Base-by-base conservation (phyloP, 2,113 vertebrate genomes). In the Rhabdomys dilectus region DNA sequence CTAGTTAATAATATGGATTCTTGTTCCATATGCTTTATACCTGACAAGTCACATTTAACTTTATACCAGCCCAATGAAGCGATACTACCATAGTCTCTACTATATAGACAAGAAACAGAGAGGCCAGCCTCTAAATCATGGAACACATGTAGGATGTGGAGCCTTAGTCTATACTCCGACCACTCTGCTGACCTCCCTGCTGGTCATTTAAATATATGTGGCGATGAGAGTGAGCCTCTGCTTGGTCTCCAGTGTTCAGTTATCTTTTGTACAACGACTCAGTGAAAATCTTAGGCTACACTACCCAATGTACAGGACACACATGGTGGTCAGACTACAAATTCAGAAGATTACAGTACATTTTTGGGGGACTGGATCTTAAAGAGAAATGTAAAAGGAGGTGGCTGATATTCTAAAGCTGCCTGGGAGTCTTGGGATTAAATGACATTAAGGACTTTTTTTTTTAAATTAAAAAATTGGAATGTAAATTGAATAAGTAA, bases 351-450 rank as follows among this genome's bases (percentile, higher is more conserved):
- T 60, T 91, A 5, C 7, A 29, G 80, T 78, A 51, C 81, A 82
- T 94, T 94, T 51, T 17, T 42, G 73, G 7, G 5, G 29, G n/a
- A 1, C 5, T 81, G 19, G 24, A 31, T 82, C 60, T 82, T 75
- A 81, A 88, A 88, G 60, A 84, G 58, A 87, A 91, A 39, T 60
- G 16, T 53, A 81, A 87, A 93, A 24, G 73, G 77, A 31, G 42
- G 68, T 58, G 42, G 51, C 36, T 16, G 36, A 19, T 88, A 53
- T 39, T 87, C 48, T 21, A 24, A 60, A 91, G 82, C 77, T 12
- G 1, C 75, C 62, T 39, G 13, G 9, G 4, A 88, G 22, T 88
- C 15, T 39, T 76, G 45, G 76, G 12, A 31, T 84, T 60, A 45
- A 48, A 92, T 78, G 60, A 29, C 16, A 48, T 66, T 45, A 45